Evolutionary conservation across 2,888 invertebrate genomes (phyloP), one percentile per base, ranked within the genome.

Genomic region (Eustalomyia histrio): DNA sequence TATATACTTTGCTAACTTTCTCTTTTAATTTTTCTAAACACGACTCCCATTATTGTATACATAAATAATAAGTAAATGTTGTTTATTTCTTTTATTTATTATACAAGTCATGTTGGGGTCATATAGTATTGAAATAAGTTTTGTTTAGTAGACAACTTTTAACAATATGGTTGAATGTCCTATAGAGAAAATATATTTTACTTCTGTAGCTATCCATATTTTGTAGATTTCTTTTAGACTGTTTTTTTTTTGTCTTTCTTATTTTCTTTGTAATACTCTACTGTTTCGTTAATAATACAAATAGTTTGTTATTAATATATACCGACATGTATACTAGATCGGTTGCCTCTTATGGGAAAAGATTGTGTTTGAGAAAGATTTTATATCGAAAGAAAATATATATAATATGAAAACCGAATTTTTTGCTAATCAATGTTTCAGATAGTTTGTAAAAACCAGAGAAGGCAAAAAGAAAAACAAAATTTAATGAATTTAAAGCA

Each of bases 81-180:
- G n/a, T 7, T 53, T 75, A 16, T 67, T 67, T 43, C 7, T 39
- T 61, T 33, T 55, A 68, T 61, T 68, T 68, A 61, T 68, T 61
- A 55, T 55, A 61, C 17, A 43, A 61, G 43, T 52, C 60, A 39
- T 60, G 58, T 17, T 60, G 35, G 67, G 58, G 64, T 73, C 73
- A 65, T 47, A 18, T 10, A n/a, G n/a, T 65, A 21, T 24, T 14
- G 21, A 24, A 21, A 55, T 55, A 63, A 10, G 21, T 63, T 63
- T 47, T 55, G 39, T 43, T 63, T 10, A 1, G 12, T 63, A 63
- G 21, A 76, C 53, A 35, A 33, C 33, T 63, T 60, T 50, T 39
- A 57, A 18, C 29, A 55, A 71, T 58, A 58, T 64, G 58, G 69
- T 60, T 64, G 69, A 76, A 76, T 71, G 71, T 71, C 71, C 71